phyloP scores from a whole-genome alignment of 2,797 vertebrate species.

The Clarias laeviceps region DNA sequence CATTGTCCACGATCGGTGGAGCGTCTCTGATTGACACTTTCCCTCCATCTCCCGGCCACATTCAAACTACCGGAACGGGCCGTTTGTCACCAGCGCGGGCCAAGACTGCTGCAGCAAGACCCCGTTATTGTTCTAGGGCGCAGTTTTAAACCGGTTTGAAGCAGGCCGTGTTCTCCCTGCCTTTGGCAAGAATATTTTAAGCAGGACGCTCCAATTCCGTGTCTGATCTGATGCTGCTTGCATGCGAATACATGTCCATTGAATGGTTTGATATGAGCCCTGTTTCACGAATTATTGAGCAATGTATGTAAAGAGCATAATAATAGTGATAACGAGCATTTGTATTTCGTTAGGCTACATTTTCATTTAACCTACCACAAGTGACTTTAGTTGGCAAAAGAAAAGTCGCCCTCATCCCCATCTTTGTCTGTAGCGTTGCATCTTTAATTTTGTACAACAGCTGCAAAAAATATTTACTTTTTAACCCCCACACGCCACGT shows the following conservation, averaged over 20 bases:
- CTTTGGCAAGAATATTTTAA: conserved; percentile 45
- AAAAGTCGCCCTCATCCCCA: neutral
- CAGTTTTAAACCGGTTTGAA: conserved; percentile 45
- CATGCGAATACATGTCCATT: conserved; percentile 47
- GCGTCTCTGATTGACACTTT: conserved; percentile 79
- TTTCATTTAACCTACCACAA: neutral
- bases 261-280: neutral
- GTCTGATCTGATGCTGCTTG: conserved; percentile 35
- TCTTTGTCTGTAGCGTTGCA: neutral
- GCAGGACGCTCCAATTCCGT: conserved; percentile 11
- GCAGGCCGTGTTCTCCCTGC: conserved; percentile 39
- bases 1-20: conserved; percentile 80
- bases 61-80: conserved; percentile 68
- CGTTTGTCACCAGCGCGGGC: conserved; percentile 65
- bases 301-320: neutral
- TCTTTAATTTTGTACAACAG: neutral
- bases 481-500: neutral
- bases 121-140: conserved; percentile 55
- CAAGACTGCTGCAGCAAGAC: conserved; percentile 54
- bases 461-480: neutral
- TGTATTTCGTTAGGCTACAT: neutral
- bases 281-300: neutral
- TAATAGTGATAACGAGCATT: neutral
- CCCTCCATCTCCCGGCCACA: conserved; percentile 73
- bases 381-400: neutral